These are phyloP conservation scores for Chelon labrosus DNA, from an alignment of 2,797 vertebrate genomes.

Conservation along the genomic window DNA sequence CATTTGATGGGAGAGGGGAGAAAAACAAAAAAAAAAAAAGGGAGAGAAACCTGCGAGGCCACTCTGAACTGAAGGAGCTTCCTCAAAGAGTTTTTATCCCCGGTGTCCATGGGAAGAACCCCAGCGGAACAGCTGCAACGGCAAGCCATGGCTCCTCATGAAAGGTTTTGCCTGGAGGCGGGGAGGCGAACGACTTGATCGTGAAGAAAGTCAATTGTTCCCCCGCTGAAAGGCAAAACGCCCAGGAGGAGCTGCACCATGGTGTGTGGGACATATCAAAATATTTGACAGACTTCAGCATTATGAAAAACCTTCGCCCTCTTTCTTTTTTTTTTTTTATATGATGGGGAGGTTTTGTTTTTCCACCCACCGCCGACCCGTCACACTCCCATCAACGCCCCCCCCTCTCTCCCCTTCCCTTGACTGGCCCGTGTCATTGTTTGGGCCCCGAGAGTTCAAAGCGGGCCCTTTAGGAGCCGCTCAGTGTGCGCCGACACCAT, in stretches of 20 bases:
- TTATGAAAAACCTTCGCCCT: conserved; percentile 91
- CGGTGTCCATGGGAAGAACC: conserved; percentile 95
- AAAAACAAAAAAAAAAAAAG: neutral
- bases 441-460: conserved; percentile 91
- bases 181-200: conserved; percentile 93
- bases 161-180: conserved; percentile 93
- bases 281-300: conserved; percentile 99
- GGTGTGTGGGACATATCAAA: conserved; percentile 98
- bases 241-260: conserved; percentile 88
- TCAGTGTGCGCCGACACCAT: conserved; percentile 94
- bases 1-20: conserved; percentile 37
- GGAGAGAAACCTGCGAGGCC: conserved; percentile 71
- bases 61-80: conserved; percentile 66
- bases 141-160: conserved; percentile 90
- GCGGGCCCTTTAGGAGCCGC: conserved; percentile 91
- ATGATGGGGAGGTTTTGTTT: conserved; percentile 64
- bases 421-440: conserved; percentile 93
- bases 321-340: conserved; percentile 31
- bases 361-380: conserved; percentile 92
- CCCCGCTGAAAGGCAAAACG: conserved; percentile 84
- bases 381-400: conserved; percentile 86
- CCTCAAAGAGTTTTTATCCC: conserved; percentile 73
- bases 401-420: conserved; percentile 71
- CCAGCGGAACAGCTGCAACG: conserved; percentile 91
- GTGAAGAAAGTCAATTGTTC: conserved; percentile 98